Conservation (phyloP, 2,888 invertebrate genomes). For the Lithophane leautieri region DNA sequence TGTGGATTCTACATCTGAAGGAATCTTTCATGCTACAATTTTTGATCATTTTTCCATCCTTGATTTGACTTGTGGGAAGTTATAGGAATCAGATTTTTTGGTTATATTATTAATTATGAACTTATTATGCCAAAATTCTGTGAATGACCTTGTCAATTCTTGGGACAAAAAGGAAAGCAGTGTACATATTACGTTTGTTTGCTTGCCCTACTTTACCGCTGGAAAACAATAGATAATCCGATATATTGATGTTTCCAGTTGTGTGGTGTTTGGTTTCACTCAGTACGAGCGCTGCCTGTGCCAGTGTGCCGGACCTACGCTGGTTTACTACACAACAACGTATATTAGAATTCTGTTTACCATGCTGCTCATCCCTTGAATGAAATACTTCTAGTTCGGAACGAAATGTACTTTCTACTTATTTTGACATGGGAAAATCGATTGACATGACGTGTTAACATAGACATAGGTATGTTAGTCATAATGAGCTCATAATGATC, state of each 20-base stretch:
- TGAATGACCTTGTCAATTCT: background rate
- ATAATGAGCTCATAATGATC: background rate
- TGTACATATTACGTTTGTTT: background rate
- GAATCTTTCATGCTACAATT: background rate
- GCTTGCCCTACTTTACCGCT: background rate
- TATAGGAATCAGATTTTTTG: no score
- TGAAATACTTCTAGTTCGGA: background rate
- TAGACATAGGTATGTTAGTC: background rate
- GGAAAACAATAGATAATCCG: conserved; percentile 27
- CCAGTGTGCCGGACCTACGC: background rate
- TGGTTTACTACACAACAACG: background rate
- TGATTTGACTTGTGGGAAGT: no score
- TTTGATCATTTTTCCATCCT: background rate
- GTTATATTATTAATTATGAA: background rate
- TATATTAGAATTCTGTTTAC: background rate
- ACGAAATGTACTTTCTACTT: background rate
- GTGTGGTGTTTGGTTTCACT: conserved; percentile 23
- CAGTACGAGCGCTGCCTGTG: background rate
- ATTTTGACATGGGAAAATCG: background rate
- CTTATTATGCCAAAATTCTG: background rate
- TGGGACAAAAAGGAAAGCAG: background rate
- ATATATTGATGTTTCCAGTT: conserved; percentile 19
- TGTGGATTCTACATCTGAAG: background rate
- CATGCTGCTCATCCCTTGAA: background rate
- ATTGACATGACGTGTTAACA: background rate